Conservation (phyloP, 2,797 vertebrate species). For the Eutrigla gurnardus region DNA sequence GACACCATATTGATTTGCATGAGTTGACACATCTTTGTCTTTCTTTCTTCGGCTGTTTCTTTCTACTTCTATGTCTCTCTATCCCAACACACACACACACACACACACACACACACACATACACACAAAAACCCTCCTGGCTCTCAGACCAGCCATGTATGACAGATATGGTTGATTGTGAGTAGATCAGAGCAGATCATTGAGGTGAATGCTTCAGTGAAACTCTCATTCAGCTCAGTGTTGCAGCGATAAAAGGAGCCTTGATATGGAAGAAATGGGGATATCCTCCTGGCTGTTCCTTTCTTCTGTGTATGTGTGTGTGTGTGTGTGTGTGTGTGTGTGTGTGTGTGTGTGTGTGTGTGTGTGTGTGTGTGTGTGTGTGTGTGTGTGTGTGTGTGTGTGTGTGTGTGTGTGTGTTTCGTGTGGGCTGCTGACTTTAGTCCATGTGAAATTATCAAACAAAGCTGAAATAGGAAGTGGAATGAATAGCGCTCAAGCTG, state of each 20-base stretch:
- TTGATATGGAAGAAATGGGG: slow-evolving; percentile 76
- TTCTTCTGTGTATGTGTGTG: slow-evolving; percentile 62
- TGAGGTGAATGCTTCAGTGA: slow-evolving; percentile 72
- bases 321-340: slow-evolving; percentile 46
- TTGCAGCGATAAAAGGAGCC: slow-evolving; percentile 62
- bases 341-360: slow-evolving; percentile 57
- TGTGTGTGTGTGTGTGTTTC: slow-evolving; percentile 59
- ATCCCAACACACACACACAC: no score
- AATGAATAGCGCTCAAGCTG: slow-evolving; percentile 75
- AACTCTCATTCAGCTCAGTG: slow-evolving; percentile 71
- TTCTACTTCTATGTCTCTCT: neutral
- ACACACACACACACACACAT: neutral
- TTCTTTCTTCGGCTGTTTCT: neutral
- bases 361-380: slow-evolving; percentile 50
- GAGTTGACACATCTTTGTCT: slow-evolving; percentile 25
- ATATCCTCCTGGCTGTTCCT: slow-evolving; percentile 73
- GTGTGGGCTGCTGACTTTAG: slow-evolving; percentile 72
- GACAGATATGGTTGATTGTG: slow-evolving; percentile 76
- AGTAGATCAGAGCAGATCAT: slow-evolving; percentile 75
- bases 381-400: slow-evolving; percentile 32
- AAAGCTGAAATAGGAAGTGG: slow-evolving; percentile 79
- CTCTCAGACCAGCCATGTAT: slow-evolving; percentile 70
- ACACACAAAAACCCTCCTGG: neutral
- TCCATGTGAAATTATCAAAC: slow-evolving; percentile 78
- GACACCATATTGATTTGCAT: slow-evolving; percentile 49